A percentile compares a stretch with the other conserved stretches of the same genome.
Conservation (phyloP, 2,797 vertebrate species). For the Tapirus indicus region DNA sequence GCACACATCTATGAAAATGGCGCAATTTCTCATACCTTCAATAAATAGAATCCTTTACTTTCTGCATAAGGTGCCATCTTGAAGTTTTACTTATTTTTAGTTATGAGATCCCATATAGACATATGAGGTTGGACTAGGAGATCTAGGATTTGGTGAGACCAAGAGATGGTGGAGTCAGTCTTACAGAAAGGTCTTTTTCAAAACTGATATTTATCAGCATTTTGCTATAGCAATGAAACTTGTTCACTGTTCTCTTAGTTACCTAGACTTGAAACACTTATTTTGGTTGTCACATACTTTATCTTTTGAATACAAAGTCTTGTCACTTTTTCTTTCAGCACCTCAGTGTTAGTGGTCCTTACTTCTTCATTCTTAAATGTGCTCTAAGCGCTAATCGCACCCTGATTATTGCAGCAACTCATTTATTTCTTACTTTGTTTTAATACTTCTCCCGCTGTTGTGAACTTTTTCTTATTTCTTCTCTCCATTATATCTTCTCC, state of each 20-base stretch:
- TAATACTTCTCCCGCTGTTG: not conserved
- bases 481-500: not conserved
- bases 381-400: not conserved
- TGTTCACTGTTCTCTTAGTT: not conserved
- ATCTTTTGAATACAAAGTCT: not conserved
- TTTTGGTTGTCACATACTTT: not conserved
- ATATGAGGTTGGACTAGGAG: not conserved
- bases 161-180: not conserved
- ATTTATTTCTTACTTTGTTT: constrained; percentile 11
- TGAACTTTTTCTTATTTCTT: constrained; percentile 12
- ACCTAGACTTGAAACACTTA: not conserved
- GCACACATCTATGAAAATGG: not conserved
- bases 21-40: constrained; percentile 1
- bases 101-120: not conserved
- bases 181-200: not conserved
- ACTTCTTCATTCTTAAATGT: not conserved
- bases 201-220: not conserved
- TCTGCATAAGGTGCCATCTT: not conserved
- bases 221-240: not conserved
- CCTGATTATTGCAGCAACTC: not conserved
- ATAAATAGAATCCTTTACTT: not conserved
- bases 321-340: not conserved
- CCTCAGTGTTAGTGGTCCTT: constrained; percentile 1
- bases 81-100: not conserved
- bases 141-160: constrained; percentile 13